Evolutionary conservation across 2,113 vertebrate species (phyloP).

Genomic region (Guaruba guarouba): DNA sequence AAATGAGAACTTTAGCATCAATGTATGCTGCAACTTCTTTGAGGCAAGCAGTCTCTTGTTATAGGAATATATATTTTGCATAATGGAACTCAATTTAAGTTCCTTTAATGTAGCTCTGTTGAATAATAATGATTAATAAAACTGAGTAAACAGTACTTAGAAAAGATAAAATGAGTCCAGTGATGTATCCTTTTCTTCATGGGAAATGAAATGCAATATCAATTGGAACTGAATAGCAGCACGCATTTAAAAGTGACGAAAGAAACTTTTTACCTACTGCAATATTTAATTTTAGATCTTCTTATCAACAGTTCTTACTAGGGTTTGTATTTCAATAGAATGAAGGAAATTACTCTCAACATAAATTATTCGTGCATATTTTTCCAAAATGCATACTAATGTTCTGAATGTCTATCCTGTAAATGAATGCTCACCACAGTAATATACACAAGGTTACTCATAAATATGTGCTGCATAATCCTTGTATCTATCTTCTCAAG

Average conservation of each 20-base stretch:
- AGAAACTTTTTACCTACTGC: not conserved
- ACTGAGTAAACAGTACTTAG: not conserved
- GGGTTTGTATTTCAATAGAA: not conserved
- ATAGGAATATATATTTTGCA: not conserved
- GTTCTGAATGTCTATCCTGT: not conserved
- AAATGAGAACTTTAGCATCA: not conserved
- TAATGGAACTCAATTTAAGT: slow-evolving; percentile 2
- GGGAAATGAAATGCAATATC: slow-evolving; percentile 17
- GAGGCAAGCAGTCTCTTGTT: not conserved
- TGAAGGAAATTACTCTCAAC: not conserved
- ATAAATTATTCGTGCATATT: not conserved
- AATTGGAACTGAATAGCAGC: not conserved
- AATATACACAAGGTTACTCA: not conserved
- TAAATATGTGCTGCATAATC: not conserved
- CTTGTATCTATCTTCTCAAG: not conserved
- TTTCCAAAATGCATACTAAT: not conserved
- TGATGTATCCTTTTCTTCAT: not conserved
- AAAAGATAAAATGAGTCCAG: not conserved
- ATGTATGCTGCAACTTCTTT: not conserved
- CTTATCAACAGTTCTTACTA: not conserved
- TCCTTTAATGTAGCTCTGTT: not conserved
- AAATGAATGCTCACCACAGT: not conserved
- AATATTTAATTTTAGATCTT: not conserved
- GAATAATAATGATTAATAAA: slow-evolving; percentile 41
- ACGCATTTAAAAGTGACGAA: slow-evolving; percentile 1